A percentile compares a stretch with the other conserved stretches of the same genome.
Evolutionary conservation across 1,140 invertebrate genomes (phyloP).

Genomic region (Drosophila nannoptera): DNA sequence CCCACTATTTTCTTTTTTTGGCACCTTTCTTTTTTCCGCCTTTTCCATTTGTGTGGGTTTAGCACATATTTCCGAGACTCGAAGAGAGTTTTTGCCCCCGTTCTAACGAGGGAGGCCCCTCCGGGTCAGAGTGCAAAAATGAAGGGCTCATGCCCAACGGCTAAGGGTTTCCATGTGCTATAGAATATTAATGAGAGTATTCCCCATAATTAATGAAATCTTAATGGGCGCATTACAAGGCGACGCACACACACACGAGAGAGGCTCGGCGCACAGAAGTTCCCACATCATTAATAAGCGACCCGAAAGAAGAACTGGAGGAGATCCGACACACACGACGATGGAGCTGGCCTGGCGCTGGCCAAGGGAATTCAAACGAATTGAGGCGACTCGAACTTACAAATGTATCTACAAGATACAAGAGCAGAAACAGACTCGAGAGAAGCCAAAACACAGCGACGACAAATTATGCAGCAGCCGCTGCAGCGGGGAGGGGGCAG

Average conservation of each 20-base stretch:
- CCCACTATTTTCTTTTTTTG: constrained; percentile 32
- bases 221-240: constrained; percentile 51
- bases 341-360: constrained; percentile 32
- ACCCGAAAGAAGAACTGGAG: constrained; percentile 22
- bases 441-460: constrained; percentile 42
- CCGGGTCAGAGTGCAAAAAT: constrained; percentile 34
- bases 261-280: constrained; percentile 58
- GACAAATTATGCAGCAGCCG: constrained; percentile 71
- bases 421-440: constrained; percentile 20
- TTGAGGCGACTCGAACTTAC: constrained; percentile 60
- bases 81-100: neutral
- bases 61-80: constrained; percentile 6
- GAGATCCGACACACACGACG: constrained; percentile 63
- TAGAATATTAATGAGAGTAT: constrained; percentile 71
- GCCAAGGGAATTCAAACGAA: constrained; percentile 66
- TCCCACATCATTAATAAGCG: constrained; percentile 75
- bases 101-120: neutral
- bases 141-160: constrained; percentile 3
- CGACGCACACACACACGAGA: constrained; percentile 20
- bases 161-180: constrained; percentile 8
- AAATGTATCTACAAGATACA: constrained; percentile 74
- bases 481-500: constrained; percentile 1
- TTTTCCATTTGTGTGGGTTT: constrained; percentile 8
- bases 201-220: constrained; percentile 70
- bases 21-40: constrained; percentile 2